These are phyloP conservation scores for Drosophila affinis DNA, from an alignment of 2,888 invertebrate species.

Conservation along the genomic window DNA sequence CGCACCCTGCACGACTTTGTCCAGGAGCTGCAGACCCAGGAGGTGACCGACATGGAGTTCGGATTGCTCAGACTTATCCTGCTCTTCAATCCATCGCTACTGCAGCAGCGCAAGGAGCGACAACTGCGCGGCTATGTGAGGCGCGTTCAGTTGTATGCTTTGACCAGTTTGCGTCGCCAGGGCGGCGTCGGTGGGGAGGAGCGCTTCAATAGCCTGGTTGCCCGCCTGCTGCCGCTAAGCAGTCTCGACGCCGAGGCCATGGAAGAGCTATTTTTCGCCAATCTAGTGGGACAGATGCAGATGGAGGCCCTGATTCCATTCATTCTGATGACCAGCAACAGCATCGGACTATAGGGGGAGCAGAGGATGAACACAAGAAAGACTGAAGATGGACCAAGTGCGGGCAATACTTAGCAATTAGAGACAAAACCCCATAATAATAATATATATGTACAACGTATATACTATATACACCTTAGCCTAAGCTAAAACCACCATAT, in stretches of 20 bases:
- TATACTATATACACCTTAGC: not conserved
- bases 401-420: constrained; percentile 71
- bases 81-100: constrained; percentile 90
- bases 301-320: constrained; percentile 98
- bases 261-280: constrained; percentile 96
- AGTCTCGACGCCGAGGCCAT: constrained; percentile 90
- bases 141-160: constrained; percentile 79
- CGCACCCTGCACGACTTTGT: constrained; percentile 93
- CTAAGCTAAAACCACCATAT: constrained; percentile 21
- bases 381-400: constrained; percentile 68
- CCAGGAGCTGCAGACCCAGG: constrained; percentile 88
- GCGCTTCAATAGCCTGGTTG: constrained; percentile 85
- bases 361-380: constrained; percentile 40
- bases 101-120: constrained; percentile 77
- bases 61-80: constrained; percentile 94
- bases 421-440: constrained; percentile 33
- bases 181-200: constrained; percentile 79
- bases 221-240: constrained; percentile 88
- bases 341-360: constrained; percentile 56
- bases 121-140: constrained; percentile 73
- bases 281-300: constrained; percentile 95
- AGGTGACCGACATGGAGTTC: constrained; percentile 93
- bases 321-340: constrained; percentile 87
- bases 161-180: constrained; percentile 72
- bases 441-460: constrained; percentile 24